A percentile compares a stretch with the other conserved stretches of the same genome.
These are phyloP conservation scores for Melikaiella ostensackeni DNA, from an alignment of 2,888 invertebrate genomes.

Conservation along the genomic window DNA sequence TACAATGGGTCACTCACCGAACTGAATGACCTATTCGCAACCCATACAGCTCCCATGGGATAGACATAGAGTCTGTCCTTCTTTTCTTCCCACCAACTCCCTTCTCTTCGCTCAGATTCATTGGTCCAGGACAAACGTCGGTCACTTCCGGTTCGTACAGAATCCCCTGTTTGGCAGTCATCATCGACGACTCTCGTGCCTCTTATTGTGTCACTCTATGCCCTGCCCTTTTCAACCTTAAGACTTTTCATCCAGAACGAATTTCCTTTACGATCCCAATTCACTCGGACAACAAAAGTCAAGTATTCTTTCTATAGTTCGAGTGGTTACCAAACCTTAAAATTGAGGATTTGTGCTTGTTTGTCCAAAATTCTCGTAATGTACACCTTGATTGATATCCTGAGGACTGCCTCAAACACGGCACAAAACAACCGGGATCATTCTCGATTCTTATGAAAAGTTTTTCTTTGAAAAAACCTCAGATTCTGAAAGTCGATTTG, in stretches of 20 bases:
- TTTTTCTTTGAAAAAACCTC: slow-evolving; percentile 12
- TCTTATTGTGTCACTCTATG: slow-evolving; percentile 5
- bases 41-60: slow-evolving; percentile 62
- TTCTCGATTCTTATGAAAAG: slow-evolving; percentile 5
- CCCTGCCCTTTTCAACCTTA: slow-evolving; percentile 18
- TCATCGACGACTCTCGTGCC: slow-evolving; percentile 29
- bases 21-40: slow-evolving; percentile 67
- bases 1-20: slow-evolving; percentile 72
- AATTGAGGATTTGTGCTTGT: slow-evolving; percentile 32
- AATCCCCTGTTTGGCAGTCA: slow-evolving; percentile 29
- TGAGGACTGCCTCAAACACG: slow-evolving; percentile 2
- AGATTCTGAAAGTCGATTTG: not conserved
- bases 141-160: slow-evolving; percentile 22
- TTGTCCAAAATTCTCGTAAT: slow-evolving; percentile 32
- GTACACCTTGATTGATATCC: slow-evolving; percentile 29
- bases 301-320: slow-evolving; percentile 34
- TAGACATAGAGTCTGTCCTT: slow-evolving; percentile 54
- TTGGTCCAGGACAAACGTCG: slow-evolving; percentile 11
- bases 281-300: slow-evolving; percentile 36
- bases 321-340: slow-evolving; percentile 37
- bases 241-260: slow-evolving; percentile 37
- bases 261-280: slow-evolving; percentile 37
- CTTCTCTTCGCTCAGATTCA: slow-evolving; percentile 9
- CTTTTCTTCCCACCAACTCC: slow-evolving; percentile 26
- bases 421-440: slow-evolving; percentile 20